Conservation (phyloP, 2,113 vertebrate species). For the Callospermophilus lateralis region DNA sequence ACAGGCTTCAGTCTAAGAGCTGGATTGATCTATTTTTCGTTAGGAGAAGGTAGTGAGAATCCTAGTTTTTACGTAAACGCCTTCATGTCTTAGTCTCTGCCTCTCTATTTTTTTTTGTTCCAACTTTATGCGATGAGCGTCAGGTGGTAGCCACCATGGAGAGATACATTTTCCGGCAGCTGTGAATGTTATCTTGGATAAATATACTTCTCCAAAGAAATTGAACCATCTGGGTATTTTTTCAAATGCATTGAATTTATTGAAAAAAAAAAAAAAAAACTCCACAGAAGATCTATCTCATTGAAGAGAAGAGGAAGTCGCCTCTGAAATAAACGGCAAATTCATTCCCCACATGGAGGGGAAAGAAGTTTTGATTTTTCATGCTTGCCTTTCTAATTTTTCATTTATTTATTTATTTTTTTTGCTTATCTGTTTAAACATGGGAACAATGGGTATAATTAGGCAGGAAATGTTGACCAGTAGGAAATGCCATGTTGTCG, state of each 20-base stretch:
- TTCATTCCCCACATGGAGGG: not conserved
- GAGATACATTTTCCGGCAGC: slow-evolving; percentile 67
- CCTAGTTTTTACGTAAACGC: not conserved
- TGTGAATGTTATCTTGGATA: slow-evolving; percentile 33
- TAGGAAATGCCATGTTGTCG: not conserved
- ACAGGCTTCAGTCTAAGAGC: slow-evolving; percentile 11
- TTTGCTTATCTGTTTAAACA: slow-evolving; percentile 33
- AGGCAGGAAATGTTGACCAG: slow-evolving; percentile 2
- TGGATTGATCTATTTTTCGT: not conserved
- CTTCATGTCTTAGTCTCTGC: slow-evolving; percentile 32
- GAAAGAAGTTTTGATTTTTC: slow-evolving; percentile 42
- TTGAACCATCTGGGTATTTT: slow-evolving; percentile 70
- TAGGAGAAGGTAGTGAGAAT: not conserved
- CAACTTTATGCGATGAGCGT: slow-evolving; percentile 44
- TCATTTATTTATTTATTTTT: not conserved
- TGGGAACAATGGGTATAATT: not conserved
- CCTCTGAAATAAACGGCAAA: slow-evolving; percentile 53
- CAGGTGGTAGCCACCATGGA: slow-evolving; percentile 58
- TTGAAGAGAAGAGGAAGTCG: slow-evolving; percentile 4
- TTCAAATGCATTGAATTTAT: slow-evolving; percentile 64
- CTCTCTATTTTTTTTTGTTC: not conserved
- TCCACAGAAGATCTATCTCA: not conserved
- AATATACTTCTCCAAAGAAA: slow-evolving; percentile 59
- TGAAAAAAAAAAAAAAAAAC: not conserved
- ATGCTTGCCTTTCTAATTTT: not conserved